Base-by-base conservation (phyloP, 92 coral and sea anemone genomes). In the Umimayanthus chanpuru region DNA sequence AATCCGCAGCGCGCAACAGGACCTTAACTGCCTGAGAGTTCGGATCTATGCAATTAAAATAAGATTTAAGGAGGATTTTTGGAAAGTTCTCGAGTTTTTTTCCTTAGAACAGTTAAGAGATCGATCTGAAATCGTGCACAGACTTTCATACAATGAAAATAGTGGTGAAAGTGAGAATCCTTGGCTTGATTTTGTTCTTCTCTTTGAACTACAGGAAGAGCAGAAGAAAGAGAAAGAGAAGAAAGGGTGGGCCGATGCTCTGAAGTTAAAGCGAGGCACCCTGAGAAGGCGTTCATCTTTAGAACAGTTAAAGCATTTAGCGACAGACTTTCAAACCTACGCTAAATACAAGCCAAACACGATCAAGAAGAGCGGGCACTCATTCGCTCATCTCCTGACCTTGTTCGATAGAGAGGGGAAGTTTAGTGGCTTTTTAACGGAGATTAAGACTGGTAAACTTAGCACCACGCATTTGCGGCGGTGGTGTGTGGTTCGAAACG, bases 401-500 rank as follows among this genome's bases (percentile, higher is more conserved):
- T 86, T 97, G 61, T 94, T 94, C 66, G 98, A 97, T 91, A 92
- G 88, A 71, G 99, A 96, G 44, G 99, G 99, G 2, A 92, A 94
- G 61, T 95, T 95, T 64, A 90, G 97, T 80, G 98, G 99, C 3
- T 92, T 94, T 65, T 91, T 97, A 15, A 97, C 99, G 0, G 98
- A 95, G 89, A 96, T 97, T 2, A 93, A 87, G 55, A 81, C 84
- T 71, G 94, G 92, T 0, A 94, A 96, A 79, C 91, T 96, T 76
- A 92, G 98, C 66, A 90, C 94, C 18, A 97, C 98, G 0, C 98
- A 97, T 81, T 88, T 97, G 85, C 89, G 99, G 39, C 80, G 96
- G 23, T 97, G 99, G 99, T 94, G 99, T 73, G 98, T 95, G 1
- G 95, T 97, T 1, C 90, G 94, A 40, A 94, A 97, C 89, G 99